Conservation (phyloP, 1,140 invertebrate genomes). For the Neodiprion fabricii region DNA sequence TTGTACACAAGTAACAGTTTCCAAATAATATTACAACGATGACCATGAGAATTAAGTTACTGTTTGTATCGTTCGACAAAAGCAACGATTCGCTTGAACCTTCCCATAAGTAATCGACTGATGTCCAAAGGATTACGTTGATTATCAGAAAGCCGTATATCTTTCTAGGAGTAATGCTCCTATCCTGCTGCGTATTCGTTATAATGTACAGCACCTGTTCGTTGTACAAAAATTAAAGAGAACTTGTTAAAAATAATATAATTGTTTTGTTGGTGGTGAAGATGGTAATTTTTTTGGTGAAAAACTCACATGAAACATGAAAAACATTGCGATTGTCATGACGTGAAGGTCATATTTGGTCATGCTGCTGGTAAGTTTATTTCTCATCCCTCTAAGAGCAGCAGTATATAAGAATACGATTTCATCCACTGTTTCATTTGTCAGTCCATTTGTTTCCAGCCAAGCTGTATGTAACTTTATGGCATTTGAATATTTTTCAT, state of each 20-base stretch:
- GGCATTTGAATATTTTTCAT: constrained; percentile 60
- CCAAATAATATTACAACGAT: constrained; percentile 24
- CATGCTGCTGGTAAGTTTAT: constrained; percentile 58
- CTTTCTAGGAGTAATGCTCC: constrained; percentile 21
- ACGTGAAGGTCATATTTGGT: constrained; percentile 63
- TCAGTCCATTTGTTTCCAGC: constrained; percentile 53
- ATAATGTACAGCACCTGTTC: constrained; percentile 39
- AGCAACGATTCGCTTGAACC: constrained; percentile 23
- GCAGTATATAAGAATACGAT: constrained; percentile 62
- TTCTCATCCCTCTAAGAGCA: constrained; percentile 63
- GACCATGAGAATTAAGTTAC: constrained; percentile 15
- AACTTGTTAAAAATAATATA: background rate
- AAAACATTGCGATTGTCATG: constrained; percentile 44
- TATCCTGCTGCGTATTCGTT: constrained; percentile 20
- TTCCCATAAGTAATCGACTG: constrained; percentile 38
- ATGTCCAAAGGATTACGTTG: constrained; percentile 33
- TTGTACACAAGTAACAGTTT: constrained; percentile 33
- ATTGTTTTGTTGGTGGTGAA: no score
- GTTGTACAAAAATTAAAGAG: background rate
- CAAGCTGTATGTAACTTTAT: constrained; percentile 63
- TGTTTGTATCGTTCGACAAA: constrained; percentile 21
- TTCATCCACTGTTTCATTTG: constrained; percentile 56
- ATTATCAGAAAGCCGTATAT: constrained; percentile 26
- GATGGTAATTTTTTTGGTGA: background rate
- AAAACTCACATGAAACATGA: constrained; percentile 48